Percentiles rank a stretch among this genome's conserved stretches.
These are phyloP conservation scores for Microplitis demolitor DNA, from an alignment of 1,140 invertebrate species.

Conservation along the genomic window DNA sequence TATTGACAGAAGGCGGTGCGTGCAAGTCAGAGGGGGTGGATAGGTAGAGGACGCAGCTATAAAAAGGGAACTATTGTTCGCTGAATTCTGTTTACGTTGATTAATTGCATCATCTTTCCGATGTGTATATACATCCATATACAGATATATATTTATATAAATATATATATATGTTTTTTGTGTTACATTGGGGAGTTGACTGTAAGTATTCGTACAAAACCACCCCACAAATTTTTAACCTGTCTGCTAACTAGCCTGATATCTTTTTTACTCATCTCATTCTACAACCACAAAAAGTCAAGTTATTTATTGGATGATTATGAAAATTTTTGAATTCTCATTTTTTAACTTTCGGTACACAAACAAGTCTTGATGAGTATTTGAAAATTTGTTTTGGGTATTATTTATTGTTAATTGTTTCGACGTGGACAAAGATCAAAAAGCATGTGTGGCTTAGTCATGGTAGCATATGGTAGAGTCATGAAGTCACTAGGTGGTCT, in stretches of 20 bases:
- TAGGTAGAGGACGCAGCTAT: constrained; percentile 27
- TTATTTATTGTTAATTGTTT: neutral
- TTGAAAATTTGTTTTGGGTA: neutral
- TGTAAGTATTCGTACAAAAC: constrained; percentile 1
- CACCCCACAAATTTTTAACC: constrained; percentile 26
- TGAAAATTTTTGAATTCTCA: neutral
- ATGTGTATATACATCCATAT: too few relatives aligned
- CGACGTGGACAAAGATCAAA: constrained; percentile 14
- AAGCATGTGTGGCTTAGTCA: constrained; percentile 60
- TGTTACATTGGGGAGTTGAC: too few relatives aligned
- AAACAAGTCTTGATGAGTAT: neutral
- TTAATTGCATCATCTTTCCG: constrained; percentile 46
- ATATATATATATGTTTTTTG: too few relatives aligned
- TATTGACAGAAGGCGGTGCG: constrained; percentile 44
- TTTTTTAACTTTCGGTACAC: neutral
- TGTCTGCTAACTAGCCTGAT: constrained; percentile 21
- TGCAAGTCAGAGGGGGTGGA: constrained; percentile 23
- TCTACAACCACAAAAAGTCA: neutral
- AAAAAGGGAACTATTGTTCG: constrained; percentile 45
- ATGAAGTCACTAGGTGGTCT: constrained; percentile 61
- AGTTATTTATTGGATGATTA: too few relatives aligned
- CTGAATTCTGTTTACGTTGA: constrained; percentile 49
- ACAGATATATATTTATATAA: too few relatives aligned
- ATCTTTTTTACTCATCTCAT: constrained; percentile 20
- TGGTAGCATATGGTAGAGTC: constrained; percentile 60